These are phyloP conservation scores for Ypsolopha scabrella DNA, from an alignment of 2,888 invertebrate genomes.

Conservation along the genomic window DNA sequence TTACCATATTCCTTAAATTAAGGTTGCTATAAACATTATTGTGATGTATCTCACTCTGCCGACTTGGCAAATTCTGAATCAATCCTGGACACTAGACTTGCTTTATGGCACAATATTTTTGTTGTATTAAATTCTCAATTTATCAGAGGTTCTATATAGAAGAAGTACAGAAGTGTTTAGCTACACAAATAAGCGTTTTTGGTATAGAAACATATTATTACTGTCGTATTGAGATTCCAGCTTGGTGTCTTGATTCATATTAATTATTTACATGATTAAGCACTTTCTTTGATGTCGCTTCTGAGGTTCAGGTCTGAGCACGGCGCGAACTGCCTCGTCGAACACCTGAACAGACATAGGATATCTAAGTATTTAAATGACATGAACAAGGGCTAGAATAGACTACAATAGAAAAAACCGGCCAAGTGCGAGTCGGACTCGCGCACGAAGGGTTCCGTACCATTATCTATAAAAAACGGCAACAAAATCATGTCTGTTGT, in stretches of 20 bases:
- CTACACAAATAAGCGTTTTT: not conserved
- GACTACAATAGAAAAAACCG: too few relatives aligned
- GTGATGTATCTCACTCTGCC: constrained; percentile 30
- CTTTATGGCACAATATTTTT: constrained; percentile 2
- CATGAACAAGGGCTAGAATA: too few relatives aligned
- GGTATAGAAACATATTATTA: constrained; percentile 66
- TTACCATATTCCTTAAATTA: constrained; percentile 41
- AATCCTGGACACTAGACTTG: not conserved
- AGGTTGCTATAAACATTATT: constrained; percentile 33
- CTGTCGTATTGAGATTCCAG: constrained; percentile 26
- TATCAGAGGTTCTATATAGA: too few relatives aligned
- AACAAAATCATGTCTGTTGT: too few relatives aligned
- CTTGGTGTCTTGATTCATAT: constrained; percentile 28
- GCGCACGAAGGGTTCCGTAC: too few relatives aligned
- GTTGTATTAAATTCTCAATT: not conserved
- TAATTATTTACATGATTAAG: constrained; percentile 76
- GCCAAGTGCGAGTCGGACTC: too few relatives aligned
- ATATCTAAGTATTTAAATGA: too few relatives aligned
- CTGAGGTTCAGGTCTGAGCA: constrained; percentile 95
- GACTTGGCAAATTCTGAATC: not conserved
- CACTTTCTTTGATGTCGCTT: constrained; percentile 95
- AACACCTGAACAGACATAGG: constrained; percentile 81
- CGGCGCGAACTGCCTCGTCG: constrained; percentile 98
- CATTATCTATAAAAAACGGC: too few relatives aligned
- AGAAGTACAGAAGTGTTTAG: too few relatives aligned